phyloP scores from a whole-genome alignment of 1,140 invertebrate genomes.

The Drosophila persimilis region DNA sequence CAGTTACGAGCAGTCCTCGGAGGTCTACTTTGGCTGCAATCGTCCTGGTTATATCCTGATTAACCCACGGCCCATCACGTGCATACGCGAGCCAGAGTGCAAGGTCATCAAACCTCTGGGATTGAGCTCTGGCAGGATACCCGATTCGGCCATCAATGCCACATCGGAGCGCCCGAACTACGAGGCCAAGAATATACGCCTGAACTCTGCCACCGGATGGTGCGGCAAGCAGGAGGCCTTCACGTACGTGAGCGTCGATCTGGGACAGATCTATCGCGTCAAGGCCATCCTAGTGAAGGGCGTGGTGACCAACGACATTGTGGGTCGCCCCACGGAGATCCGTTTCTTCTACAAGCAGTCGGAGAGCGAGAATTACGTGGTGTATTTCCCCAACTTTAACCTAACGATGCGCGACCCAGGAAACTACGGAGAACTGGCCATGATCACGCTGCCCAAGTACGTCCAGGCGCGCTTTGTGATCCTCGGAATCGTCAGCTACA shows the following conservation, averaged over 20 bases:
- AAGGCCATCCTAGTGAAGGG: conserved; percentile 97
- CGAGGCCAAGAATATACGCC: conserved; percentile 93
- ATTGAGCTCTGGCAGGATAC: conserved; percentile 94
- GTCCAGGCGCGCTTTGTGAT: conserved; percentile 97
- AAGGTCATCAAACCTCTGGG: conserved; percentile 96
- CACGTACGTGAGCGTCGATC: conserved; percentile 96
- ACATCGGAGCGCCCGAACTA: conserved; percentile 96
- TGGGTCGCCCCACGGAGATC: conserved; percentile 96
- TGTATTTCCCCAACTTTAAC: conserved; percentile 98
- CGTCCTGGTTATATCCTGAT: conserved; percentile 96
- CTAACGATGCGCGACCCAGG: conserved; percentile 96
- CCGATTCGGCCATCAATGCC: conserved; percentile 97
- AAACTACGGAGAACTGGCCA: conserved; percentile 96
- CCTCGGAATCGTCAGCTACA: conserved; percentile 96
- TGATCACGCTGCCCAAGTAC: conserved; percentile 96
- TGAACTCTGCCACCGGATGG: conserved; percentile 97
- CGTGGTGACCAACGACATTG: conserved; percentile 96
- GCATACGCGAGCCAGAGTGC: conserved; percentile 96
- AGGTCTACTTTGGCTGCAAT: conserved; percentile 95
- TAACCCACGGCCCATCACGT: conserved; percentile 94
- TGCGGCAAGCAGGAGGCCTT: conserved; percentile 97
- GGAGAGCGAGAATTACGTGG: conserved; percentile 96
- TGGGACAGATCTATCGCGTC: conserved; percentile 94
- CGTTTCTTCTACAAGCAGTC: conserved; percentile 98
- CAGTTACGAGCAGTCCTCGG: conserved; percentile 96